Evolutionary conservation across 1,140 invertebrate species (phyloP), one percentile per base, ranked within the genome.

Genomic region (Lycorma delicatula): DNA sequence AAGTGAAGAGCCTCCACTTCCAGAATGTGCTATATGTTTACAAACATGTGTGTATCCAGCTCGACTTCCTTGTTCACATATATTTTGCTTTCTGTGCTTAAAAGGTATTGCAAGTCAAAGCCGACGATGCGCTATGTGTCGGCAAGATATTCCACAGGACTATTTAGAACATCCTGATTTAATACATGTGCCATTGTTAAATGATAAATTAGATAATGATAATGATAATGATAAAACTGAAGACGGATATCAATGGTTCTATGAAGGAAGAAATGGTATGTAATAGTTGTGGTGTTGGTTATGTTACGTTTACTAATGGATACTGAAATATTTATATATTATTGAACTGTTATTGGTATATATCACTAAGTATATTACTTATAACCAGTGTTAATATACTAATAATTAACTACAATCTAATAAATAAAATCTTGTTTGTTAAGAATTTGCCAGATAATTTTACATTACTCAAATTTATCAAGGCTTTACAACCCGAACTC

Each of bases 71-170:
- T 97, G 93, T 74, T 83, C 82, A n/a, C 94, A 98, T 71, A 84
- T 96, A 47, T 98, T 97, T 72, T 98, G 94, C 74, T 98, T 91
- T 70, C 76, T 98, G 9, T 98, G 95, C 72, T 84, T 96, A 1
- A 98, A 98, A 77, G 81, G 93, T 22, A 85, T 92, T 58, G 89
- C 89, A 5, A 86, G 87, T 67, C 87, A 89, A 68, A 90, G 83
- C 66, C 86, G 85, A 70, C 81, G 82, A 64, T 93, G 89, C 74
- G 88, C 89, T 12, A 87, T 93, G 82, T 93, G 90, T 69, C 77
- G 89, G 34, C 82, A 85, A 65, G 82, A 85, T 68, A 91, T 93
- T 62, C 88, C 91, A 23, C 65, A 77, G 44, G 85, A 91, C 72
- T 94, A 89, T 69, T 76, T 96, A 18, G 84, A 93, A 58, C 83